Percentiles rank a stretch among this genome's conserved stretches.
Conservation (phyloP, 1,140 invertebrate genomes). For the Hylaeus anthracinus region DNA sequence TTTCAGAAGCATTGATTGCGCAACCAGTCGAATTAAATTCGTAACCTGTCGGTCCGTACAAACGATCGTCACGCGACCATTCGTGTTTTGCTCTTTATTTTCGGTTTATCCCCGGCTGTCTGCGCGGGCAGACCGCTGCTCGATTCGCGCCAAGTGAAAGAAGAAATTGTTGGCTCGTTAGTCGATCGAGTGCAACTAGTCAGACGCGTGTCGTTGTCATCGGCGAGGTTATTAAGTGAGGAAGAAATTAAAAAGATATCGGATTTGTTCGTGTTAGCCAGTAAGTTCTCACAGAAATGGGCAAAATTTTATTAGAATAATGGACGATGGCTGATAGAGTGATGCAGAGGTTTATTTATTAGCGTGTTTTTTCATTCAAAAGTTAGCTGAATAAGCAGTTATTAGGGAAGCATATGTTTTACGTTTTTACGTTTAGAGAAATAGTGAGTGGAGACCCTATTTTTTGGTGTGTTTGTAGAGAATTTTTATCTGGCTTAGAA, state of each 20-base stretch:
- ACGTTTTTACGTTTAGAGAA: no score
- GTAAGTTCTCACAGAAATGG: no score
- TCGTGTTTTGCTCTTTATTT: background rate
- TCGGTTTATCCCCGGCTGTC: background rate
- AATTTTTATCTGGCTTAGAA: no score
- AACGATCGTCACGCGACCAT: background rate
- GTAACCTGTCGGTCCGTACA: background rate
- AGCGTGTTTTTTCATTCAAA: no score
- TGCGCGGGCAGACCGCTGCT: background rate
- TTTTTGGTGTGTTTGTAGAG: no score
- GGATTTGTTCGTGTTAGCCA: background rate
- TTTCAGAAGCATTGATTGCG: background rate
- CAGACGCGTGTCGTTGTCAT: background rate
- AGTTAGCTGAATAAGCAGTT: no score
- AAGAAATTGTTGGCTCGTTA: slow-evolving; percentile 8
- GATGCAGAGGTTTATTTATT: no score
- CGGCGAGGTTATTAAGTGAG: background rate
- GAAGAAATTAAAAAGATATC: background rate
- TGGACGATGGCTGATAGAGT: no score
- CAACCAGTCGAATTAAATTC: background rate
- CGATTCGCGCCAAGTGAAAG: background rate
- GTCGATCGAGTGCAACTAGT: background rate
- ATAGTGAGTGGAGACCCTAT: no score
- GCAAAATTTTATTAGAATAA: no score
- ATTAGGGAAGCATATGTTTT: no score